These are phyloP conservation scores for Empis stercorea DNA, from an alignment of 2,888 invertebrate genomes.

Conservation along the genomic window DNA sequence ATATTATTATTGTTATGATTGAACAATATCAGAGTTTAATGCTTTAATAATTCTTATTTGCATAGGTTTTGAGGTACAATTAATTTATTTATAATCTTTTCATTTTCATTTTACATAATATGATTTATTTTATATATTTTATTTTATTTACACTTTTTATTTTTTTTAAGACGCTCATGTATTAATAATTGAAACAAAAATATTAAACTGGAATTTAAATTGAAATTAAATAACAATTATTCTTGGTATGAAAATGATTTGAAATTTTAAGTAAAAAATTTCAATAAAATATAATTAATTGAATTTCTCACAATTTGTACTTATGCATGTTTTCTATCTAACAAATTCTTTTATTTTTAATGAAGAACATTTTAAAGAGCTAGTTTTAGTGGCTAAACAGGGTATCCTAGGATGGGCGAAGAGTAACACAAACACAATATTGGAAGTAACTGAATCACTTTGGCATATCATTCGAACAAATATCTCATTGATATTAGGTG, in stretches of 20 bases:
- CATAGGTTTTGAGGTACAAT: too few relatives aligned
- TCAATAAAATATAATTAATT: too few relatives aligned
- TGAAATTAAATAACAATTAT: too few relatives aligned
- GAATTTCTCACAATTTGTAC: too few relatives aligned
- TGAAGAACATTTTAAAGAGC: conserved; percentile 37
- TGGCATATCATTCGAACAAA: conserved; percentile 91
- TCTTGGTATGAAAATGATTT: too few relatives aligned
- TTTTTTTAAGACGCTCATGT: not conserved
- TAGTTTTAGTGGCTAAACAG: conserved; percentile 37
- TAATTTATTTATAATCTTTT: too few relatives aligned
- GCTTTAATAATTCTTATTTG: too few relatives aligned
- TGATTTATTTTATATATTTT: not conserved
- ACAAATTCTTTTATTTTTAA: conserved; percentile 22
- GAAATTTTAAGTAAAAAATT: too few relatives aligned
- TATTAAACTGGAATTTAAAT: too few relatives aligned
- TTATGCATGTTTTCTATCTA: not conserved
- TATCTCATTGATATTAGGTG: conserved; percentile 69
- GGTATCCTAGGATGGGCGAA: conserved; percentile 70
- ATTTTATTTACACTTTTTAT: conserved; percentile 2
- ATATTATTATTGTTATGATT: not conserved
- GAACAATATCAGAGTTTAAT: too few relatives aligned
- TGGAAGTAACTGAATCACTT: conserved; percentile 71
- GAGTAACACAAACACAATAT: conserved; percentile 79
- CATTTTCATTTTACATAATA: too few relatives aligned
- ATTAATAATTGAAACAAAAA: too few relatives aligned